Evolutionary conservation across 2,888 invertebrate species (phyloP).

Genomic region (Chaetoderma sp.): DNA sequence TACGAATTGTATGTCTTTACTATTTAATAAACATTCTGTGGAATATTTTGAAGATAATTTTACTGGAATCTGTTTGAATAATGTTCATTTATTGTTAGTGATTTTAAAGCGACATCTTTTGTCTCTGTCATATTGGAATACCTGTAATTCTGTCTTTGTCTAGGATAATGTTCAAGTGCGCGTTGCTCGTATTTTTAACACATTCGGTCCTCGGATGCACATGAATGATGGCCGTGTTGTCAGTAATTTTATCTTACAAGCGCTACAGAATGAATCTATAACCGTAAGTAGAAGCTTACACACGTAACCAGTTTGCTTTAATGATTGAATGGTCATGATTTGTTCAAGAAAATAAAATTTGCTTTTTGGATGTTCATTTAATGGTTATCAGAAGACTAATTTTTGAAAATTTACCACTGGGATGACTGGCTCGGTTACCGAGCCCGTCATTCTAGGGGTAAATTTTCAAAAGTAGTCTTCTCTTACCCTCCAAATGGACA

Average conservation of each 20-base stretch:
- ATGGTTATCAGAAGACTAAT: no score
- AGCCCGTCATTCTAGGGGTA: no score
- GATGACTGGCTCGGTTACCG: no score
- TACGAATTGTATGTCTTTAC: no score
- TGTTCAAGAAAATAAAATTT: no score
- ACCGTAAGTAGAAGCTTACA: slow-evolving; percentile 78
- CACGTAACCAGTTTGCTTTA: neutral
- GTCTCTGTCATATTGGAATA: neutral
- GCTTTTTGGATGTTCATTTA: no score
- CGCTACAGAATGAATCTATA: slow-evolving; percentile 92
- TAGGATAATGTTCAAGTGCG: slow-evolving; percentile 93
- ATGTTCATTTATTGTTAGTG: neutral
- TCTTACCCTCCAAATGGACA: no score
- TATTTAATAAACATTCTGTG: no score
- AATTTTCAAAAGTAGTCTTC: no score
- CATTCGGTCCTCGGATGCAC: slow-evolving; percentile 99
- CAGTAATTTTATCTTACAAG: slow-evolving; percentile 98
- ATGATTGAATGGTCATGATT: neutral
- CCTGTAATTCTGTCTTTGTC: slow-evolving; percentile 1
- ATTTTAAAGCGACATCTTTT: neutral
- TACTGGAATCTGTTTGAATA: no score
- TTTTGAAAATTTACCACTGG: no score
- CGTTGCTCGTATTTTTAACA: slow-evolving; percentile 98
- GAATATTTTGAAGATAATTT: no score
- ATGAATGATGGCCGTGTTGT: slow-evolving; percentile 98